These are phyloP conservation scores for Orchesella cincta DNA, from an alignment of 1,140 invertebrate genomes.

Conservation along the genomic window DNA sequence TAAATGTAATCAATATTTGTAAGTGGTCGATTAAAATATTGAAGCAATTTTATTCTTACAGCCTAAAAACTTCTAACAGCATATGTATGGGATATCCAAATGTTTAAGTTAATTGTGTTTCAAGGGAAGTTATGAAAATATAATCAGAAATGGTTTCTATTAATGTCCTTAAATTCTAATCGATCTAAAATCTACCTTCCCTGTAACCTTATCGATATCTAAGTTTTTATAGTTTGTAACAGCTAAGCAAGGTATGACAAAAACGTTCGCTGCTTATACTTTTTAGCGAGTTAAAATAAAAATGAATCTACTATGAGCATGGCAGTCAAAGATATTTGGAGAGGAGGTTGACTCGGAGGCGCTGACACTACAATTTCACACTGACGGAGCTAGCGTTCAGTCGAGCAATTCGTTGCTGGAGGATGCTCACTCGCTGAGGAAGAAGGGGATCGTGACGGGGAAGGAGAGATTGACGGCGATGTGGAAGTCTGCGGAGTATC, in stretches of 20 bases:
- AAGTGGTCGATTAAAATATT: too few relatives aligned
- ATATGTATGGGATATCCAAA: too few relatives aligned
- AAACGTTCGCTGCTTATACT: neutral
- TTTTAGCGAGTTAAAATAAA: constrained; percentile 12
- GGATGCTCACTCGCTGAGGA: constrained; percentile 47
- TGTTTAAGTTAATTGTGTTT: too few relatives aligned
- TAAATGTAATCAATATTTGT: too few relatives aligned
- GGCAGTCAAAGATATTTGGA: constrained; percentile 21
- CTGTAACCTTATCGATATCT: neutral
- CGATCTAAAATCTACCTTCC: neutral
- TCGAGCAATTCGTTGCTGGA: constrained; percentile 15
- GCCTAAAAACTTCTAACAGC: too few relatives aligned
- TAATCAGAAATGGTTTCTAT: too few relatives aligned
- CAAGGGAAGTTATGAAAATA: too few relatives aligned
- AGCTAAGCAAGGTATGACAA: constrained; percentile 1
- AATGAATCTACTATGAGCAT: constrained; percentile 11
- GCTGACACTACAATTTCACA: neutral
- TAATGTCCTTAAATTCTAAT: too few relatives aligned
- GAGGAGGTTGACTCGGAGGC: neutral
- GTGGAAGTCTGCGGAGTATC: constrained; percentile 47
- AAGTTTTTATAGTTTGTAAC: neutral
- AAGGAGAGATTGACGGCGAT: constrained; percentile 38
- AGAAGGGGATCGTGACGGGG: constrained; percentile 35
- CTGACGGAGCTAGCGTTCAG: neutral
- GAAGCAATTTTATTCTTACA: too few relatives aligned